These are phyloP conservation scores for Pomatorhinus ruficollis DNA, from an alignment of 2,113 vertebrate genomes.

Conservation along the genomic window DNA sequence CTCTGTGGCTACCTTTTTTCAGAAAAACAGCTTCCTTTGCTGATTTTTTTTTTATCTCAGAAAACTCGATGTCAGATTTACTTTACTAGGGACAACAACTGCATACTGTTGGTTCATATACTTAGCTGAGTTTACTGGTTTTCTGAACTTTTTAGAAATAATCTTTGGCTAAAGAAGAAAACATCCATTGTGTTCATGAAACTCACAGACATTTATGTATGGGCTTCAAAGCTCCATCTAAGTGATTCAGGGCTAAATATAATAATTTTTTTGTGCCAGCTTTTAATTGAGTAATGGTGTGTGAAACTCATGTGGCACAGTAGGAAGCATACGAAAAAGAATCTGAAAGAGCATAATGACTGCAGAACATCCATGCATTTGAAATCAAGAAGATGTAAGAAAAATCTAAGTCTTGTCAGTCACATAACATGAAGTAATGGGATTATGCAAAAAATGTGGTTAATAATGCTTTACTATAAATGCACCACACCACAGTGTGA, in stretches of 20 bases:
- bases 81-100: not conserved
- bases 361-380: not conserved
- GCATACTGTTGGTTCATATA: not conserved
- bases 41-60: not conserved
- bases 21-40: not conserved
- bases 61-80: not conserved
- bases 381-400: conserved; percentile 2
- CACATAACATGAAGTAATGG: not conserved
- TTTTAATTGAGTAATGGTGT: not conserved
- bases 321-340: not conserved
- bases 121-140: not conserved
- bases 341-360: not conserved
- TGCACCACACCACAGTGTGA: not conserved
- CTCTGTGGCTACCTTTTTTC: not conserved
- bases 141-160: not conserved
- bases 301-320: not conserved
- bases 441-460: not conserved
- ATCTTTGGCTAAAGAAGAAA: not conserved
- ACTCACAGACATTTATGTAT: not conserved
- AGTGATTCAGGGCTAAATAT: not conserved
- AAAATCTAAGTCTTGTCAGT: not conserved
- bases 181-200: not conserved
- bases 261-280: not conserved
- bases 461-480: not conserved
- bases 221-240: not conserved